Conservation (phyloP, 1,140 invertebrate genomes). For the Cydia splendana region DNA sequence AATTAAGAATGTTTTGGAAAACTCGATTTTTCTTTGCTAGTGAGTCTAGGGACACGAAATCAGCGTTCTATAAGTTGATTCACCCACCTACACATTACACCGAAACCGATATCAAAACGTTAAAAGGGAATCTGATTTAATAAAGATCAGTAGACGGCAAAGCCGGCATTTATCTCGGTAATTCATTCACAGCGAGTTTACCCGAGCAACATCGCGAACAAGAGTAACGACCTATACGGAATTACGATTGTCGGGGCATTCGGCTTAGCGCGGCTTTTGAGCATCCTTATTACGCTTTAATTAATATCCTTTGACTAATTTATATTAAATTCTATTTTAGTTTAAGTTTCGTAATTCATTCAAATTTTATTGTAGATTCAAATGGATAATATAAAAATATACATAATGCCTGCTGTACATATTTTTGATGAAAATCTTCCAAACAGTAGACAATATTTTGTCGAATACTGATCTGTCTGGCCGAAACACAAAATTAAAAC, state of each 20-base stretch:
- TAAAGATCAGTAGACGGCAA: background rate
- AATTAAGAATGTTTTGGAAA: too few relatives aligned
- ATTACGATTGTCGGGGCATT: slow-evolving; percentile 18
- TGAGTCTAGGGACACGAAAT: too few relatives aligned
- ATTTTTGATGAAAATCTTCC: too few relatives aligned
- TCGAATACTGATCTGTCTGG: too few relatives aligned
- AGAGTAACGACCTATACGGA: slow-evolving; percentile 31
- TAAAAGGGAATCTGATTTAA: background rate
- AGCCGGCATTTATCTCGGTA: background rate
- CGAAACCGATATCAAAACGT: background rate
- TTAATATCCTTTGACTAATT: slow-evolving; percentile 2
- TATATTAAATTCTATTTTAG: background rate
- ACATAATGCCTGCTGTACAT: too few relatives aligned
- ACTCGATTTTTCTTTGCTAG: too few relatives aligned
- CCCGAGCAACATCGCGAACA: background rate
- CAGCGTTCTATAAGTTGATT: too few relatives aligned
- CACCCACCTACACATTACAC: slow-evolving; percentile 4
- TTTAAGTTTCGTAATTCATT: too few relatives aligned
- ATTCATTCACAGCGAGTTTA: slow-evolving; percentile 13
- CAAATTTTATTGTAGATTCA: too few relatives aligned
- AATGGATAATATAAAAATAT: too few relatives aligned
- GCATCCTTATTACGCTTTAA: slow-evolving; percentile 20
- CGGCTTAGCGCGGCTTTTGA: background rate
- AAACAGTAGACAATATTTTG: too few relatives aligned
- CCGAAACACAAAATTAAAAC: too few relatives aligned